Base-by-base conservation (phyloP, 2,888 invertebrate genomes). In the Oxyscelio sp. region DNA sequence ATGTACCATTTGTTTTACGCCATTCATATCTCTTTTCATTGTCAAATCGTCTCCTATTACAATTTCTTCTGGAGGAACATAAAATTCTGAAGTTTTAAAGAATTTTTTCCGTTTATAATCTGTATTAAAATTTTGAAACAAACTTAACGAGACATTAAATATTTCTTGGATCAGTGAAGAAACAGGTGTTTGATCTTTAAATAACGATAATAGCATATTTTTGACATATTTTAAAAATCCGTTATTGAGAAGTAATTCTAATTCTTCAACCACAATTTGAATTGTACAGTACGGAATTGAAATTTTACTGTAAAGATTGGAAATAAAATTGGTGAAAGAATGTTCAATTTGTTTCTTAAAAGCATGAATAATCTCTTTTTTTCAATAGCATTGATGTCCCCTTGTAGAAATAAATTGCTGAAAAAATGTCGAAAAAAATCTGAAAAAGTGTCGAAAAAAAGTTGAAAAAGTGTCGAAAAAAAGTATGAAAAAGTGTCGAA, bases 261-360 rank as follows among this genome's bases (percentile, higher is more conserved):
- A 27, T 31, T 54, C 15, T 31, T 54, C 27, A 15, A 54, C 6
- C 2, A 54, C 54, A 15, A 54, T 15, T 54, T 54, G 54, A n/a
- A 54, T 31, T 9, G 17, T 17, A 54, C 6, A 15, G n/a, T 54
- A 31, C 1, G 31, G 31, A 54, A 54, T 54, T 15, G 27, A 54
- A 2, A 31, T 54, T 27, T 31, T 40, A n/a, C 40, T 40, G 11
- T 40, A 40, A 3, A 27, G 6, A 6, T 6, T 3, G 3, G 27
- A 3, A 27, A 27, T 27, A n/a, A 40, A 40, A n/a, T 40, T 40
- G n/a, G 3, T 40, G 3, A 40, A n/a, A 6, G n/a, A 40, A 40
- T 40, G 4, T 40, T 11, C 6, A 40, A 40, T n/a, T 3, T 11
- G 11, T 40, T 40, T 4, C 11, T 40, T 40, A 40, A 6, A 40